Conservation (phyloP, 2,797 vertebrate species). For the Sebastolobus alascanus region DNA sequence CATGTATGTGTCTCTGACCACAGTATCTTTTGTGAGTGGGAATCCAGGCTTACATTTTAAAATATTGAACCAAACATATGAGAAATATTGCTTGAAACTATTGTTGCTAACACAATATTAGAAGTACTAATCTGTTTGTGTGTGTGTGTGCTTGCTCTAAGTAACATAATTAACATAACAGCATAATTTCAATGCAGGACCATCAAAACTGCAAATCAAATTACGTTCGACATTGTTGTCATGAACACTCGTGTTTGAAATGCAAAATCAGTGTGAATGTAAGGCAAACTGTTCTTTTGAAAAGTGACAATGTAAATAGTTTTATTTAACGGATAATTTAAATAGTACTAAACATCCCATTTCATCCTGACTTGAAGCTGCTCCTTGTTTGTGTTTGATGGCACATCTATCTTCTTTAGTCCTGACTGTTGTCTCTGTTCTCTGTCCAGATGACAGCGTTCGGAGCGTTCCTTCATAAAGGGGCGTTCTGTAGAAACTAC, state of each 20-base stretch:
- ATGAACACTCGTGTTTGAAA: background rate
- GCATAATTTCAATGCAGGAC: background rate
- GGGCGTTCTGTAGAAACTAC: conserved; percentile 98
- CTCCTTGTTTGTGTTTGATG: background rate
- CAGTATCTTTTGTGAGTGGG: background rate
- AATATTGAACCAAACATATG: background rate
- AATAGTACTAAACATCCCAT: background rate
- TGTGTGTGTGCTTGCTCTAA: background rate
- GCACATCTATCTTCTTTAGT: background rate
- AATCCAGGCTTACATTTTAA: background rate
- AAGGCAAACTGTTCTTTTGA: background rate
- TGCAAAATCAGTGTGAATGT: background rate
- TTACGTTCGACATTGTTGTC: background rate
- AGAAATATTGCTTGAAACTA: background rate
- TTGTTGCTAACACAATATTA: background rate
- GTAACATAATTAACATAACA: background rate
- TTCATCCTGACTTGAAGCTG: background rate
- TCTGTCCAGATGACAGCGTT: conserved; percentile 95
- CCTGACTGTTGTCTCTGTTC: conserved; percentile 39
- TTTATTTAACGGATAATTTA: background rate
- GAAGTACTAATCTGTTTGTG: background rate
- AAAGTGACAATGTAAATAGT: background rate
- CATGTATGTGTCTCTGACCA: conserved; percentile 9
- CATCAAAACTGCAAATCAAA: background rate
- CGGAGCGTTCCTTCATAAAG: conserved; percentile 98